A percentile compares a stretch with the other conserved stretches of the same genome.
phyloP scores from a whole-genome alignment of 2,113 vertebrate genomes.

The Bombycilla garrulus region DNA sequence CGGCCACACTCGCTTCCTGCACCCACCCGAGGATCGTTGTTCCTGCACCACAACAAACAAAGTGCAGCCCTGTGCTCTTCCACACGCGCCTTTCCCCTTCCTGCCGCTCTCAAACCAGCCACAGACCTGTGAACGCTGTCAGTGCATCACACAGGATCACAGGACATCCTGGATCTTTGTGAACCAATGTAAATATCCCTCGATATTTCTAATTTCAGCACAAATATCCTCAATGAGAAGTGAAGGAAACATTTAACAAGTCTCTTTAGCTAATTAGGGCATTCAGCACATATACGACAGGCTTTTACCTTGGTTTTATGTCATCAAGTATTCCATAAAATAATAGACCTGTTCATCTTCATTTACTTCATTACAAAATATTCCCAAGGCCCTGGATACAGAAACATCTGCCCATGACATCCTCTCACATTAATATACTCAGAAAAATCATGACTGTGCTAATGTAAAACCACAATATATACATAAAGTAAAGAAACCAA shows the following conservation, averaged over 20 bases:
- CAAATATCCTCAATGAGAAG: not conserved
- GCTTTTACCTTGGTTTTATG: not conserved
- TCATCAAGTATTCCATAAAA: not conserved
- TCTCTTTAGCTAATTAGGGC: not conserved
- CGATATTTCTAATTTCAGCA: not conserved
- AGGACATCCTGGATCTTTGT: not conserved
- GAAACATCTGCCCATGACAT: not conserved
- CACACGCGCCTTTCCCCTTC: not conserved
- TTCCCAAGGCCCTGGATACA: not conserved
- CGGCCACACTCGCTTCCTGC: not conserved
- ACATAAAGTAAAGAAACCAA: not conserved
- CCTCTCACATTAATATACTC: not conserved
- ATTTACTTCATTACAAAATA: not conserved
- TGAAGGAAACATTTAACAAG: accelerated
- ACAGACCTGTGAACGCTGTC: accelerated
- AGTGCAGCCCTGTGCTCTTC: not conserved
- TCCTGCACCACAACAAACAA: not conserved
- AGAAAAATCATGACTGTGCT: not conserved
- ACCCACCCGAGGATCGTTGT: accelerated
- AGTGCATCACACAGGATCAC: accelerated
- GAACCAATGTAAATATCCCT: not conserved
- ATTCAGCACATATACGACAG: accelerated
- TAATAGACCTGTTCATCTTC: not conserved
- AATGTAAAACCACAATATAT: accelerated
- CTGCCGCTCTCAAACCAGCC: not conserved